Evolutionary conservation across 2,113 vertebrate genomes (phyloP).

Genomic region (Chrysemys picta): DNA sequence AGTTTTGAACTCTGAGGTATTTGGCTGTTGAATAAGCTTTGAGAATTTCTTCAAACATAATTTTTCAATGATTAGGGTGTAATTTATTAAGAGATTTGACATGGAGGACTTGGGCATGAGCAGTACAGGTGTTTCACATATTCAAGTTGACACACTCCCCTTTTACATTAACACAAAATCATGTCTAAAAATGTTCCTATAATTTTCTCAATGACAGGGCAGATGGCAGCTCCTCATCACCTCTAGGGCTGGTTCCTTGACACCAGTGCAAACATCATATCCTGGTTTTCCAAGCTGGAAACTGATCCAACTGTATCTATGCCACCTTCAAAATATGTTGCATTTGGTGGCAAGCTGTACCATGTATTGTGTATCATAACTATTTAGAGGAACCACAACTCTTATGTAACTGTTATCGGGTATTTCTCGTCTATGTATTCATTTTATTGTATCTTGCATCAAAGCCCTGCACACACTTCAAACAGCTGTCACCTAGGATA

Average conservation of each 20-base stretch:
- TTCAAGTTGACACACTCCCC: background rate
- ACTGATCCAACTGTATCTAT: constrained; percentile 47
- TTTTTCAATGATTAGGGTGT: constrained; percentile 1
- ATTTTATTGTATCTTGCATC: background rate
- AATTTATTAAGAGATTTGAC: background rate
- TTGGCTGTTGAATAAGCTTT: constrained; percentile 1
- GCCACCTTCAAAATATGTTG: constrained; percentile 64
- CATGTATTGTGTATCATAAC: background rate
- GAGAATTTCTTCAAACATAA: constrained; percentile 5
- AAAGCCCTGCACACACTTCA: background rate
- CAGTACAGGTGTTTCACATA: background rate
- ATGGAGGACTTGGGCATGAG: background rate
- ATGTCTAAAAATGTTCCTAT: too few relatives aligned
- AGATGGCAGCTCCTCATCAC: too few relatives aligned
- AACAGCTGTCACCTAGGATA: background rate
- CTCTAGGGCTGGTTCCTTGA: too few relatives aligned
- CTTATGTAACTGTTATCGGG: background rate
- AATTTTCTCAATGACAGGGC: too few relatives aligned
- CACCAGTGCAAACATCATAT: background rate
- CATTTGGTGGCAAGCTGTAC: constrained; percentile 58
- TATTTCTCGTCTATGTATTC: background rate
- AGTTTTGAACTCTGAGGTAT: constrained; percentile 17
- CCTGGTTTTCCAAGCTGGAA: background rate
- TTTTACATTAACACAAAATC: too few relatives aligned
- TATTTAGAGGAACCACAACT: background rate